Base-by-base conservation (phyloP, 2,888 invertebrate genomes). In the Subacronicta megacephala region DNA sequence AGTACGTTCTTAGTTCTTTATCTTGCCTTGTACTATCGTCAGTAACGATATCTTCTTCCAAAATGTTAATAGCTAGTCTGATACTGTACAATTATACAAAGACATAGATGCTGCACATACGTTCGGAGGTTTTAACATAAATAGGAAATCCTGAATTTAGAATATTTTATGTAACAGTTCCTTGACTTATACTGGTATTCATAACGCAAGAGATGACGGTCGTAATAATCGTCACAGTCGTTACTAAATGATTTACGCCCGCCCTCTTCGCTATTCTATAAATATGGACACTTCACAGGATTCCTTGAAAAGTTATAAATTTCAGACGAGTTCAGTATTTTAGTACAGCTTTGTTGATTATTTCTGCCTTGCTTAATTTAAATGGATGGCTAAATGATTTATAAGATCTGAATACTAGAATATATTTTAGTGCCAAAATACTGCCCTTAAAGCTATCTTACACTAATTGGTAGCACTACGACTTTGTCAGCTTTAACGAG, bases 221-320 rank as follows among this genome's bases (percentile, higher is more conserved):
- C 18, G 44, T 68, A 44, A 60, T 47, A 56, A 41, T 17, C 18
- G 33, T 38, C 53, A 37, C 31, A 66, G 62, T 62, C 60, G 52
- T 72, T 59, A 70, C 46, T 18, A 3, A 17, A 52, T 62, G 60
- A 73, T 66, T 75, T 69, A 75, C 49, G 53, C 40, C 18, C 31
- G 37, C 13, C 54, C 51, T 66, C 33, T n/a, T 44, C 5, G 52
- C 35, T 50, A 45, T 26, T 17, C 53, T 36, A 47, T 66, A 50
- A 62, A 57, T 41, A 7, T n/a, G 41, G 61, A 66, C 71, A 67
- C 59, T 76, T 70, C 53, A 46, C 35, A 44, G 69, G 65, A 50
- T 74, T 72, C 67, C 55, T 60, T 44, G 58, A 55, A 72, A 52
- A 59, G 49, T 41, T 70, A 70, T 67, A 61, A 52, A 62, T 62